phyloP scores from a whole-genome alignment of 2,888 invertebrate species.

The Lottia gigantea region DNA sequence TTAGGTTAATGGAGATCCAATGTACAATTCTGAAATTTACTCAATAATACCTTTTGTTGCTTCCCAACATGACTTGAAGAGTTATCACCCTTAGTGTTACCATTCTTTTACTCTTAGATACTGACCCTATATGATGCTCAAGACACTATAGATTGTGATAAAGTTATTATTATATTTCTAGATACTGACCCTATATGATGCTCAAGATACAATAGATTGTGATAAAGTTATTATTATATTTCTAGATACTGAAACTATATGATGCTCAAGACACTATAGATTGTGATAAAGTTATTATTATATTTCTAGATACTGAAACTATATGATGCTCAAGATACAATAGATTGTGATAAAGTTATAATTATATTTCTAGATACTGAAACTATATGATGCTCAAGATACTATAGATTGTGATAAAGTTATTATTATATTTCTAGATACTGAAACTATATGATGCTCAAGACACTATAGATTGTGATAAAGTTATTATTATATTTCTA shows the following conservation, averaged over 20 bases:
- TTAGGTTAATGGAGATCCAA: no score
- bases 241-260: conserved; percentile 70
- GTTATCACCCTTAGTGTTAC: no score
- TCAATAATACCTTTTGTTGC: no score
- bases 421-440: conserved; percentile 72
- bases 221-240: conserved; percentile 78
- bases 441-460: conserved; percentile 73
- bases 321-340: conserved; percentile 76
- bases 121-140: conserved; percentile 73
- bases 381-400: conserved; percentile 75
- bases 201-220: conserved; percentile 81
- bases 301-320: conserved; percentile 69
- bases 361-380: conserved; percentile 68
- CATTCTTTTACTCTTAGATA: conserved; percentile 60
- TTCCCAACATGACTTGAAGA: no score
- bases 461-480: conserved; percentile 82
- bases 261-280: conserved; percentile 81
- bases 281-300: conserved; percentile 79
- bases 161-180: conserved; percentile 74
- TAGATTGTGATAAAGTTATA: conserved; percentile 85
- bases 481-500: conserved; percentile 74
- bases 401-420: conserved; percentile 84
- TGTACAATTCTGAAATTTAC: no score
- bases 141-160: conserved; percentile 82
- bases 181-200: conserved; percentile 72